Conservation (phyloP, 2,888 invertebrate species). For the Andrena marginata region DNA sequence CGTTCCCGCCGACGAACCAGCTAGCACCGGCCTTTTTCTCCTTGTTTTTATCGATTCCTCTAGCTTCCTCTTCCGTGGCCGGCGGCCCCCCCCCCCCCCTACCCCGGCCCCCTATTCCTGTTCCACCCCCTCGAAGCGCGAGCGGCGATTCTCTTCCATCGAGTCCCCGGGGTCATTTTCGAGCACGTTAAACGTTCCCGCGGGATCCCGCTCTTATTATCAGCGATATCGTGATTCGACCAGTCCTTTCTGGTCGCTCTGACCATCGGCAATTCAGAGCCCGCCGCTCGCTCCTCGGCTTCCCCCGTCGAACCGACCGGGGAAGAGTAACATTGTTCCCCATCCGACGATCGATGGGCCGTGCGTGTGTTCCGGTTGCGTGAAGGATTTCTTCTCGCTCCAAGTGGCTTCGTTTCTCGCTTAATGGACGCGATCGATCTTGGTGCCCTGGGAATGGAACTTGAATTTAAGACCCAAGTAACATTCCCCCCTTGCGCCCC, state of each 20-base stretch:
- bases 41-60: slow-evolving; percentile 60
- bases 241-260: slow-evolving; percentile 2
- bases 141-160: slow-evolving; percentile 33
- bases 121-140: slow-evolving; percentile 10
- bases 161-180: slow-evolving; percentile 66
- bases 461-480: not conserved
- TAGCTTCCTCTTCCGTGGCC: slow-evolving; percentile 46
- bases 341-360: slow-evolving; percentile 41
- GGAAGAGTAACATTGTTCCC: slow-evolving; percentile 33
- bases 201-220: slow-evolving; percentile 58
- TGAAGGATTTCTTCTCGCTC: slow-evolving; percentile 41
- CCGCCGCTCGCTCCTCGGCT: not conserved
- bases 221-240: slow-evolving; percentile 58
- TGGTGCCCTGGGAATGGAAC: not conserved
- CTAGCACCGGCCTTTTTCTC: slow-evolving; percentile 54
- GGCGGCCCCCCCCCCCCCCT: not conserved
- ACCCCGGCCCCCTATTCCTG: not conserved
- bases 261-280: not conserved
- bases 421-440: slow-evolving; percentile 39
- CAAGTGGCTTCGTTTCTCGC: slow-evolving; percentile 18
- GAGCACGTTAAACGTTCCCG: slow-evolving; percentile 65
- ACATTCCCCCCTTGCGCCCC: too few relatives aligned
- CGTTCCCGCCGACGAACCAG: slow-evolving; percentile 62
- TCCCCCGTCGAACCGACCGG: not conserved
- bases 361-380: slow-evolving; percentile 46